Evolutionary conservation across 2,797 vertebrate species (phyloP).

Genomic region (Eulemur rubriventer): DNA sequence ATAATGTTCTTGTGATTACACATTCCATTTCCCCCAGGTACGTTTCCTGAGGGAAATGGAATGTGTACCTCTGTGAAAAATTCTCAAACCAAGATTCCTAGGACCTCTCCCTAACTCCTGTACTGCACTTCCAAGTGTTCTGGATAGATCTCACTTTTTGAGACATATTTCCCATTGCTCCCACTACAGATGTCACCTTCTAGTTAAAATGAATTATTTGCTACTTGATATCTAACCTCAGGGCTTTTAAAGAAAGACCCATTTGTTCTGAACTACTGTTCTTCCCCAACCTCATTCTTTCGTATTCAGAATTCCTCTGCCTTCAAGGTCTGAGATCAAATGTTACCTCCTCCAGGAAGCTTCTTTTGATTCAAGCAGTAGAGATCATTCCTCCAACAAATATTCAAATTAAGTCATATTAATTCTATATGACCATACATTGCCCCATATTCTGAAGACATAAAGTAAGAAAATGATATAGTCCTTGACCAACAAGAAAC

Average conservation of each 20-base stretch:
- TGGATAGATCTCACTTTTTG: background rate
- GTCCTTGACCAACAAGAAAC: conserved; percentile 22
- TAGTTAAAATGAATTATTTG: conserved; percentile 15
- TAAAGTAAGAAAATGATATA: background rate
- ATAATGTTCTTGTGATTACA: background rate
- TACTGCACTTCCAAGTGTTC: background rate
- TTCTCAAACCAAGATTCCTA: conserved; percentile 17
- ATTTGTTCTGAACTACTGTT: background rate
- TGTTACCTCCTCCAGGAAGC: conserved; percentile 8
- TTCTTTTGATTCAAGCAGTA: conserved; percentile 9
- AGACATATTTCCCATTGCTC: background rate
- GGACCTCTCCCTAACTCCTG: background rate
- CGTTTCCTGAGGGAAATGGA: background rate
- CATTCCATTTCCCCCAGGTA: background rate
- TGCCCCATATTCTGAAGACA: conserved; percentile 23
- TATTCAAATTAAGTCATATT: background rate
- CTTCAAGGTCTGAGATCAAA: conserved; percentile 43
- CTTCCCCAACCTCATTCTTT: background rate
- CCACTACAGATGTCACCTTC: background rate
- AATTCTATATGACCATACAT: background rate
- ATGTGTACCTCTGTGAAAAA: background rate
- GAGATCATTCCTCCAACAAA: conserved; percentile 54
- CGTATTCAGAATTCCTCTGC: background rate
- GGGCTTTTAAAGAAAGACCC: background rate
- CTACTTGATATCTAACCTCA: conserved; percentile 8